Base-by-base conservation (phyloP, 2,113 vertebrate genomes). In the Scomber colias region DNA sequence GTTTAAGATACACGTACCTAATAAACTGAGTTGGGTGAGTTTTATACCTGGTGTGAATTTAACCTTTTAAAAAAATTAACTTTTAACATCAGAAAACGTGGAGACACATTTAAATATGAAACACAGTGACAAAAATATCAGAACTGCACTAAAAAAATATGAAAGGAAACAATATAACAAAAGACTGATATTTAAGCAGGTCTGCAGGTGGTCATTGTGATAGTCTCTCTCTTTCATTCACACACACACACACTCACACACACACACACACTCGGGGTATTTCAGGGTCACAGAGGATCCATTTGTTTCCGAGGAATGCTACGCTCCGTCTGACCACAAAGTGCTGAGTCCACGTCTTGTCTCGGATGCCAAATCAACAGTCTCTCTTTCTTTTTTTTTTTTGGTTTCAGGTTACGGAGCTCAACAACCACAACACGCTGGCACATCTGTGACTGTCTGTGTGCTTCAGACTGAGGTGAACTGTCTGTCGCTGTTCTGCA, bases 211-310 rank as follows among this genome's bases (percentile, higher is more conserved):
- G 35, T 40, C 7, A 40, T 40, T 40, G 35, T 40, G 35, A 40
- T 40, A 9, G 5, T 40, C 35, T 40, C 35, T 40, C 35, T 40
- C 35, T 40, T 40, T 40, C 35, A 10, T 9, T 40, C 7, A 40
- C 7, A 40, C 35, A 35, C 35, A 35, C 35, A 35, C 5, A 35
- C 8, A 53, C n/a, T 11, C 19, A 53, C 30, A 79, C 53, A 44
- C 46, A 67, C 19, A 67, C n/a, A 40, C 44, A 50, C 45, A 35
- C 19, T 11, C 11, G 5, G 0, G 16, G 14, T 35, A 15, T 70
- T 21, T 80, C 66, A 62, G 61, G 21, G 48, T 61, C 67, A 66
- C 53, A 72, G 48, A 71, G 48, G 15, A 31, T 60, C 77, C 9
- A 49, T 57, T 71, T 51, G 64, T 70, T 40, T 53, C 21, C 15